Percentiles rank a stretch among this genome's conserved stretches.
phyloP scores from a whole-genome alignment of 2,888 invertebrate genomes.

The Drosophila pseudotalamancana region DNA sequence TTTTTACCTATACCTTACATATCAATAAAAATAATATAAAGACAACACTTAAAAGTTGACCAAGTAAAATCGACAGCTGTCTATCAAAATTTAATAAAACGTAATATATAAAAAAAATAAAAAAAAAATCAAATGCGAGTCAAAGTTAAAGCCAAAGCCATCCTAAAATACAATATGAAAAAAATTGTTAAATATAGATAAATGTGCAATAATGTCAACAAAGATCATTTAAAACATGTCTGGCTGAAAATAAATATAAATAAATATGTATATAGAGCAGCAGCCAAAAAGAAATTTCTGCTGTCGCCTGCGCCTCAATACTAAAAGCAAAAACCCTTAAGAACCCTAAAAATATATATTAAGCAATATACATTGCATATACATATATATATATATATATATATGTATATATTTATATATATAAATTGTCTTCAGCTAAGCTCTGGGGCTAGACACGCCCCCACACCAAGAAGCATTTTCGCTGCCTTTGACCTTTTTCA shows the following conservation, averaged over 20 bases:
- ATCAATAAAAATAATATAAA: background rate
- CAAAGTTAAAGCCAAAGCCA: conserved; percentile 12
- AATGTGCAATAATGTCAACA: conserved; percentile 29
- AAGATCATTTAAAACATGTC: conserved; percentile 5
- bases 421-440: conserved; percentile 36
- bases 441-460: conserved; percentile 22
- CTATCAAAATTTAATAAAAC: conserved; percentile 32
- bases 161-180: conserved; percentile 1
- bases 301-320: conserved; percentile 18
- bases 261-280: conserved; percentile 7
- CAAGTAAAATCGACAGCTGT: conserved; percentile 20
- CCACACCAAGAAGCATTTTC: conserved; percentile 17
- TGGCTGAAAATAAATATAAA: conserved; percentile 23
- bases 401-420: background rate
- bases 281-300: conserved; percentile 12
- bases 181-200: conserved; percentile 25
- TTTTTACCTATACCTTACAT: conserved; percentile 2
- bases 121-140: conserved; percentile 30
- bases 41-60: background rate
- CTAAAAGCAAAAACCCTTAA: conserved; percentile 28
- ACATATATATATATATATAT: background rate
- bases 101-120: conserved; percentile 6
- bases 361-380: background rate
- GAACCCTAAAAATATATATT: conserved; percentile 14
- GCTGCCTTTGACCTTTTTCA: conserved; percentile 77